Evolutionary conservation across 1,140 invertebrate genomes (phyloP), one percentile per base, ranked within the genome.

Genomic region (Theocolax elegans): DNA sequence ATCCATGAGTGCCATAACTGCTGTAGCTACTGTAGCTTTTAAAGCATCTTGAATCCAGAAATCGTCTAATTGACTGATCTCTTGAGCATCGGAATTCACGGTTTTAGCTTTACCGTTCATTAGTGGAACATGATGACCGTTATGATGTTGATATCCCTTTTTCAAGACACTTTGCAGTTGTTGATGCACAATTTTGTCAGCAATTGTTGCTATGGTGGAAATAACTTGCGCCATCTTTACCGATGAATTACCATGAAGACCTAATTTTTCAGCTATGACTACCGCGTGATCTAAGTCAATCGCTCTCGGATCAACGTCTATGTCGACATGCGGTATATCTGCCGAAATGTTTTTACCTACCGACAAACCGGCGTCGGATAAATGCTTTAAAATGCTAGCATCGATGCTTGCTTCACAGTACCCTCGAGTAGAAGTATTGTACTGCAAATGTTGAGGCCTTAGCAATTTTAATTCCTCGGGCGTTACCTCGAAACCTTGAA

Each of bases 401-500:
- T 92, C 91, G 56, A 92, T 90, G 65, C 89, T 89, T 17, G 88
- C 82, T 75, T 91, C 89, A 10, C 88, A 88, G 62, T 86, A 87
- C 49, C 87, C 85, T 15, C 87, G 86, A 25, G 87, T 84, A 12
- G 87, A 86, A 3, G 89, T 83, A 70, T 88, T 89, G 48, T 83
- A 82, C 7, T 77, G 77, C 6, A 82, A 60, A 42, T 87, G 87
- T 75, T 88, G 87, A 1, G 89, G 88, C 77, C 89, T 89, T 15
- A 92, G 79, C 17, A 92, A 75, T 66, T 87, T 87, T 2, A 92
- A 74, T 80, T 92, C 91, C 80, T 92, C 91, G 2, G 90, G 90
- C 27, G 90, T 91, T 1, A 93, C 89, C 72, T 92, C 89, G 80
- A 92, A 93, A 51, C 91, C 91, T 85, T 93, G 92, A 8, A 93